Evolutionary conservation across 2,888 invertebrate species (phyloP).

Genomic region (Phymatocera aterrima): DNA sequence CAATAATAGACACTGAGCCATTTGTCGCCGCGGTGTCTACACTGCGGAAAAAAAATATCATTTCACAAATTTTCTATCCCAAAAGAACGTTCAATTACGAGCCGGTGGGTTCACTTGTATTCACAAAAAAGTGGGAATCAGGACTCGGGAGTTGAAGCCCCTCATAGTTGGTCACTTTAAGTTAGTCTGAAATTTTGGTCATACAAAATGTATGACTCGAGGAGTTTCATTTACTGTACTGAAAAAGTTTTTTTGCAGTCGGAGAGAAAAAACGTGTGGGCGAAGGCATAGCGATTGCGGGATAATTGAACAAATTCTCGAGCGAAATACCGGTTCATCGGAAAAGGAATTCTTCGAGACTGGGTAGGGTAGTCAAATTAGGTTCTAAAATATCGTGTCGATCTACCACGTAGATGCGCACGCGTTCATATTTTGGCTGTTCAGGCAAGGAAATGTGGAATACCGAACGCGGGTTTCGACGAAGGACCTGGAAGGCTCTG

Average conservation of each 20-base stretch:
- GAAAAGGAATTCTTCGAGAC: background rate
- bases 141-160: too few relatives aligned
- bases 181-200: too few relatives aligned
- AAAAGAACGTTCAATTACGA: too few relatives aligned
- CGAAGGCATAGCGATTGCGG: background rate
- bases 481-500: conserved; percentile 32
- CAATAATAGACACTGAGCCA: too few relatives aligned
- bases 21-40: too few relatives aligned
- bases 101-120: too few relatives aligned
- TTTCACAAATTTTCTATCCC: too few relatives aligned
- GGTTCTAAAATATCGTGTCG: background rate
- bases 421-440: background rate
- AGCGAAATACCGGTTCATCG: background rate
- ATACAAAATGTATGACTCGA: too few relatives aligned
- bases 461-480: conserved; percentile 17
- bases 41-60: too few relatives aligned
- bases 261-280: background rate
- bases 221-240: too few relatives aligned
- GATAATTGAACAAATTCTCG: background rate
- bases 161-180: too few relatives aligned
- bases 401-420: background rate
- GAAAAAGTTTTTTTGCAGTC: background rate
- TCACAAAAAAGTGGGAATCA: too few relatives aligned
- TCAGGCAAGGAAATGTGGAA: background rate
- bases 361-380: background rate